Evolutionary conservation across 2,113 vertebrate genomes (phyloP), one percentile per base, ranked within the genome.

Genomic region (Eulemur rufifrons): DNA sequence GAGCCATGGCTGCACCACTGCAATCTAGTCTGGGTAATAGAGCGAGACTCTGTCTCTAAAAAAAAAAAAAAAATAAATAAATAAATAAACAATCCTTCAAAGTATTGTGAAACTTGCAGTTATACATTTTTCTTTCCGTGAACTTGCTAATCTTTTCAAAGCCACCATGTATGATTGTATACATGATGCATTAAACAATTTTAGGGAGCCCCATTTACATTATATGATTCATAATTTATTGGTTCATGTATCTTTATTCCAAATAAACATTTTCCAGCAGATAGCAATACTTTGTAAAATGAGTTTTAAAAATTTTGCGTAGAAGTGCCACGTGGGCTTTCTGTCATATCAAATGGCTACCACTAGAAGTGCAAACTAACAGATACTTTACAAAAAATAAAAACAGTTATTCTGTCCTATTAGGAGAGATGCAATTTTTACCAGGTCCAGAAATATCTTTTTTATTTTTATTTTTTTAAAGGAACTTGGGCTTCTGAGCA

Each of bases 121-220:
- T 13, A 69, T 20, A 34, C 50, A 37, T 18, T 78, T 63, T 74
- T 21, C 90, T 84, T 52, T 64, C 18, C 66, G n/a, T 42, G 54
- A 61, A 9, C 42, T 61, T 17, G 8, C 2, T 10, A 11, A 74
- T 34, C 17, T 80, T 88, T 80, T 73, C 34, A 66, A 42, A 27
- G 52, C 11, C 25, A n/a, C 27, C 37, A 39, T 6, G 14, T 50
- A 3, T 11, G 12, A n/a, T 1, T 5, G 6, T 17, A 4, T 8
- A 52, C 45, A 42, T 4, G 54, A 42, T 10, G 29, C 23, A 39
- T 0, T 54, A 12, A 81, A 29, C 0, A 12, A 37, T 77, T 86
- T 71, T 64, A 61, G 66, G 69, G 47, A 18, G 37, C 13, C 59
- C 11, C 9, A 37, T 13, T 32, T 29, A n/a, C 5, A 50, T 45